Conservation (phyloP, 2,797 vertebrate genomes). For the Sebastes itinus region DNA sequence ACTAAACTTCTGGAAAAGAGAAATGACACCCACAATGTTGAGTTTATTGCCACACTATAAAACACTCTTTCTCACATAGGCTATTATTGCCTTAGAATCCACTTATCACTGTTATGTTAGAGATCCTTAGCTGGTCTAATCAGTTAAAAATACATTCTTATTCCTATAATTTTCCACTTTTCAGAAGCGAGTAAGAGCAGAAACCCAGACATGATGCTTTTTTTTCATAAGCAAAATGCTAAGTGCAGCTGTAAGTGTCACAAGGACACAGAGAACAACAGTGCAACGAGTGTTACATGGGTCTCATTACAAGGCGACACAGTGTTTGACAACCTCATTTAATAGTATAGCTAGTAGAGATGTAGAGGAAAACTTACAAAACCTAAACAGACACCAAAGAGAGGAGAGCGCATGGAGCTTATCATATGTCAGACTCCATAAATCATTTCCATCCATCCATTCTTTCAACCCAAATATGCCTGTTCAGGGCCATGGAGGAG, state of each 20-base stretch:
- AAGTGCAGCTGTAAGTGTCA: conserved; percentile 30
- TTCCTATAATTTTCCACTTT: conserved; percentile 8
- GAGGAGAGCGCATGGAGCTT: not conserved
- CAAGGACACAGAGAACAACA: conserved; percentile 23
- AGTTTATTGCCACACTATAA: not conserved
- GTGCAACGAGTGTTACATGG: conserved; percentile 12
- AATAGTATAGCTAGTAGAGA: conserved; percentile 1
- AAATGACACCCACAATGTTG: not conserved
- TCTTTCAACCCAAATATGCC: not conserved
- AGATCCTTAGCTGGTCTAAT: not conserved
- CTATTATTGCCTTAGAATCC: not conserved
- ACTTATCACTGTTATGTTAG: not conserved
- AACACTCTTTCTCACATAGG: not conserved
- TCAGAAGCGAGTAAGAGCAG: not conserved
- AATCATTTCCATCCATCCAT: conserved; percentile 13
- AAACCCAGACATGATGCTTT: not conserved
- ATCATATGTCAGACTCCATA: conserved; percentile 2
- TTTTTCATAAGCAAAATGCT: conserved; percentile 27
- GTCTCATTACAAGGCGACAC: conserved; percentile 46
- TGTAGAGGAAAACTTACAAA: conserved; percentile 17
- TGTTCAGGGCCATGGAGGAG: not conserved
- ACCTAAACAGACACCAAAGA: conserved; percentile 20
- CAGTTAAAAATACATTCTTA: not conserved
- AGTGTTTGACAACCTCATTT: conserved; percentile 45
- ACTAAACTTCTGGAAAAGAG: conserved; percentile 2